Evolutionary conservation across 92 coral and sea anemone genomes (phyloP), one percentile per base, ranked within the genome.

Genomic region (Virgularia gustaviana): DNA sequence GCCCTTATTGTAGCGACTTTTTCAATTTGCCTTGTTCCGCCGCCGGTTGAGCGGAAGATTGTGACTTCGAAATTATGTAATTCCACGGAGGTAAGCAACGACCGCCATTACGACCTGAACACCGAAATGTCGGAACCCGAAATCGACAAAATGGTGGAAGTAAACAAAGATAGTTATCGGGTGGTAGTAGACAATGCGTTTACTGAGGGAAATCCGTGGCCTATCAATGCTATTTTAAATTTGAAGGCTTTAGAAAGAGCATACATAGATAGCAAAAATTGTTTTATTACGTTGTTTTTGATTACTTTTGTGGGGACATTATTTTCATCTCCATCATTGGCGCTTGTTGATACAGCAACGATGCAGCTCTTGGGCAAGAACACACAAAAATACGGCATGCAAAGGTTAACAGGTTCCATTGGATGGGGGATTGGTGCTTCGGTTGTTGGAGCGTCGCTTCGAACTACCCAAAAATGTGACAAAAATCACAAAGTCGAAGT

Each of bases 391-490:
- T 92, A 92, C 52, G 98, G 98, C 42, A 92, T 89, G 96, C 98
- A 92, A 60, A 86, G 98, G 63, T 80, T 92, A 57, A 92, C 98
- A 52, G 98, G 98, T 66, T 92, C 98, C n/a, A 83, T 92, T 35
- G 98, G 98, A 16, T 92, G 98, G 98, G 98, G 98, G n/a, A 83
- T 92, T 4, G 98, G 98, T 28, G 98, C 98, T 2, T 92, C 90
- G 29, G 94, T 92, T 0, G 98, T 92, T 19, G 98, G 98, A n/a
- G 98, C 98, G 7, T 89, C 98, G 19, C 73, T 92, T 16, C 83
- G 77, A 55, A 92, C 96, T 13, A 92, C 98, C 11, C 90, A 92
- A 68, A 90, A 79, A 43, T 92, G 98, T 58, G 86, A 89, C 45
- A 72, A 89, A 35, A 85, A 85, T 56, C 89, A 78, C 66, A 87